Evolutionary conservation across 2,113 vertebrate genomes (phyloP), one percentile per base, ranked within the genome.

Genomic region (Rhinopomastus cyanomelas): DNA sequence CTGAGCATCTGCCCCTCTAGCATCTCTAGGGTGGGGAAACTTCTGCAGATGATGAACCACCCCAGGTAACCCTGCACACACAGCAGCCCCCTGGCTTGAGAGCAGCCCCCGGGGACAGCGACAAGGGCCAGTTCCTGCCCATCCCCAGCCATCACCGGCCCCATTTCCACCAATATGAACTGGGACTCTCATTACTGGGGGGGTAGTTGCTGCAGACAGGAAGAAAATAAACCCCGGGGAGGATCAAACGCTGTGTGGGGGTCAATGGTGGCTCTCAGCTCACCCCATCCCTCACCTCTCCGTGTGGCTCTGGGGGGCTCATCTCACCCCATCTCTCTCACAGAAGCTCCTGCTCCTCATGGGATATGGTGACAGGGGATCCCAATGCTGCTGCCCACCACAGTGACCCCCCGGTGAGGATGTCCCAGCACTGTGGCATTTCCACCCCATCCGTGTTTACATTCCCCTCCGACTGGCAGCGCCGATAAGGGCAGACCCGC

Each of bases 401-500:
- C 32, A 1, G 37, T 0, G 3, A 20, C 46, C 81, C 61, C 67
- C 26, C 8, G 2, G 34, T 0, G 27, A 93, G 91, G 89, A 86
- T 88, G 84, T 93, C 74, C 68, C 66, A 2, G 81, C 29, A 84
- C 69, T 7, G 15, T 1, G 25, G 77, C 81, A 72, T 92, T 95
- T 93, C 93, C 81, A 61, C 30, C 37, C 76, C 48, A 16, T 84
- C 88, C 29, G 66, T 93, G 95, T 96, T 96, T 96, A 95, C 94
- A 93, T 95, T 94, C 93, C 90, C 71, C 53, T 65, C 27, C 1
- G 80, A 93, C 91, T 5, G 67, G 80, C 53, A 48, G 79, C 1
- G 5, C 8, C 36, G 95, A 96, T 96, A 96, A 82, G 13, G 59
- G 13, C 75, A 3, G 48, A 10, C 17, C 68, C 81, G 8, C 5